Evolutionary conservation across 2,888 invertebrate genomes (phyloP).

Genomic region (Pomacea canaliculata): DNA sequence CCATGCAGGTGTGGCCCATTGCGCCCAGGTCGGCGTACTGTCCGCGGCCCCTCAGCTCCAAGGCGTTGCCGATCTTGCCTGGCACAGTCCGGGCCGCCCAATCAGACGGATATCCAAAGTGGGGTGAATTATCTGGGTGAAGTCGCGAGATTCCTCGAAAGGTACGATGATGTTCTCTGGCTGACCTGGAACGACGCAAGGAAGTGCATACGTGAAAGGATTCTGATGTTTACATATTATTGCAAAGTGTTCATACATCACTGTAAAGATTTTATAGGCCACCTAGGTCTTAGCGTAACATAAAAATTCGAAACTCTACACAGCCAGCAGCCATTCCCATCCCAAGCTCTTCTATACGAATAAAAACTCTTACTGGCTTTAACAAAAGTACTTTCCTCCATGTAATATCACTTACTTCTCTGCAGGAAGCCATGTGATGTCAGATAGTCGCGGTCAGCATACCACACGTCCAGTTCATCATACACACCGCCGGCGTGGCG

Average conservation of each 20-base stretch:
- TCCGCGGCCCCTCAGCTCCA: constrained; percentile 54
- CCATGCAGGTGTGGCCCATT: constrained; percentile 56
- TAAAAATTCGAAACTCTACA: no score
- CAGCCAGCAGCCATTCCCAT: no score
- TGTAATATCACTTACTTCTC: constrained; percentile 51
- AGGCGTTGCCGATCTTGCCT: constrained; percentile 58
- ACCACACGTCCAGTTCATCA: constrained; percentile 68
- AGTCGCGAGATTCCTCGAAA: constrained; percentile 56
- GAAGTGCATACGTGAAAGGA: background rate
- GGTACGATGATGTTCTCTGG: constrained; percentile 50
- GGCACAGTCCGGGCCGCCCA: constrained; percentile 46
- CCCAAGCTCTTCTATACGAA: no score
- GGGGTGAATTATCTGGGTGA: constrained; percentile 43
- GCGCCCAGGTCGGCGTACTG: constrained; percentile 64
- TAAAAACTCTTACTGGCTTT: no score
- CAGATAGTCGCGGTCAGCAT: constrained; percentile 64
- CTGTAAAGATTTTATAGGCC: background rate
- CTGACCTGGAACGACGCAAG: constrained; percentile 45
- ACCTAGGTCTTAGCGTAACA: no score
- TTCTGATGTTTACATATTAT: background rate
- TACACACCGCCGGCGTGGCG: constrained; percentile 56
- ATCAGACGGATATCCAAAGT: constrained; percentile 43
- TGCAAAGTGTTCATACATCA: background rate
- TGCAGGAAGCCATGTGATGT: constrained; percentile 63
- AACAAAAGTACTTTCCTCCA: no score